Conservation (phyloP, 1,140 invertebrate species). For the Lordiphosa clarofinis region DNA sequence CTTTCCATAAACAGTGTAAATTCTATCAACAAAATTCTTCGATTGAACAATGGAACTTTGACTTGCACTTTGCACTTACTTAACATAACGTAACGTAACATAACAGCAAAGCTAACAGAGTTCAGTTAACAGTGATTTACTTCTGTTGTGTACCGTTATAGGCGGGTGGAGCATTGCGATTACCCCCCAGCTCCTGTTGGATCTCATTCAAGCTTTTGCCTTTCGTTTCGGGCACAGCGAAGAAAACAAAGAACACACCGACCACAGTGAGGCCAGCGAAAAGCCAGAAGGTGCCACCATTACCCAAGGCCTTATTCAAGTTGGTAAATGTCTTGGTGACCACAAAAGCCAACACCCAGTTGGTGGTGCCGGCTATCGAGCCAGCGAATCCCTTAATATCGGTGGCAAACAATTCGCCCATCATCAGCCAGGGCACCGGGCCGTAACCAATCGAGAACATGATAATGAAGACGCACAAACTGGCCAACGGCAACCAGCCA, state of each 20-base stretch:
- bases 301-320: conserved; percentile 82
- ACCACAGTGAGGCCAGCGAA: conserved; percentile 87
- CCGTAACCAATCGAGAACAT: conserved; percentile 89
- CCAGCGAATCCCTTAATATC: conserved; percentile 88
- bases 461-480: conserved; percentile 87
- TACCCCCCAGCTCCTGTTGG: conserved; percentile 82
- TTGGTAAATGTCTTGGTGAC: conserved; percentile 89
- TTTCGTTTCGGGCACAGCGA: conserved; percentile 93
- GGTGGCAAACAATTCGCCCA: conserved; percentile 87
- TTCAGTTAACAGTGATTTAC: conserved; percentile 28
- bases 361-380: conserved; percentile 86
- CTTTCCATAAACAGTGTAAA: conserved; percentile 31
- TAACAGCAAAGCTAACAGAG: conserved; percentile 46
- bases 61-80: conserved; percentile 36
- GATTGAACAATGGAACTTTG: conserved; percentile 38
- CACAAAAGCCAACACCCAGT: conserved; percentile 90
- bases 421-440: conserved; percentile 90
- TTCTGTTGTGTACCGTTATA: conserved; percentile 30
- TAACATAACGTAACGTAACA: conserved; percentile 55
- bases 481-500: conserved; percentile 86
- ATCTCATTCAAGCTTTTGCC: conserved; percentile 93
- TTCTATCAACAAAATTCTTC: conserved; percentile 56
- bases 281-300: conserved; percentile 88
- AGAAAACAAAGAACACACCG: conserved; percentile 87
- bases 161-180: conserved; percentile 17